Conservation (phyloP, 2,888 invertebrate species). For the Eledone cirrhosa region DNA sequence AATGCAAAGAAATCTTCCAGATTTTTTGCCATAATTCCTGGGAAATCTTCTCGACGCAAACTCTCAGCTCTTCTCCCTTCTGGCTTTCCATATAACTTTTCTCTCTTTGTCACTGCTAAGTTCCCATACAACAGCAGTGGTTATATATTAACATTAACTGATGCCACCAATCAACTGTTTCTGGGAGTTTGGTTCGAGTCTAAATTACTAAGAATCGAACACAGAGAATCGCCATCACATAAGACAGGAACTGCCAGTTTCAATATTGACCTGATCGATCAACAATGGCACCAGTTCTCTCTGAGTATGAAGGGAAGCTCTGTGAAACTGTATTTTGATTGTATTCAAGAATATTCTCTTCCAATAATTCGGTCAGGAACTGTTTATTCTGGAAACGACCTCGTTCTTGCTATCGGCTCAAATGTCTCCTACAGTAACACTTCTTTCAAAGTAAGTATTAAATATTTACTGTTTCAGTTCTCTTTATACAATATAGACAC, state of each 20-base stretch:
- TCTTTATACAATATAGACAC: too few relatives aligned
- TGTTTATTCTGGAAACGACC: too few relatives aligned
- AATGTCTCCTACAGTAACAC: too few relatives aligned
- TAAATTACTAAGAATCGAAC: neutral
- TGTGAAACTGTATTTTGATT: conserved; percentile 51
- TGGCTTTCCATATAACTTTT: neutral
- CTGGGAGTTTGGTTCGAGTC: neutral
- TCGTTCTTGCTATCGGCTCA: too few relatives aligned
- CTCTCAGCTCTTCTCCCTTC: neutral
- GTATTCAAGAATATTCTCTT: conserved; percentile 35
- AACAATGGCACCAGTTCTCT: conserved; percentile 53
- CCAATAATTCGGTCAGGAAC: too few relatives aligned
- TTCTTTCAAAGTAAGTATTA: too few relatives aligned
- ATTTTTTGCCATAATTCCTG: too few relatives aligned
- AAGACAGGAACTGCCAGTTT: conserved; percentile 33
- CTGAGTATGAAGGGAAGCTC: conserved; percentile 44
- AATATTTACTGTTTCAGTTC: too few relatives aligned
- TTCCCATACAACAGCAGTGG: neutral
- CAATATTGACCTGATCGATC: conserved; percentile 43
- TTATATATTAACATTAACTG: neutral
- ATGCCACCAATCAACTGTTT: neutral
- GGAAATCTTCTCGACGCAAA: too few relatives aligned
- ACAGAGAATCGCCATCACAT: neutral
- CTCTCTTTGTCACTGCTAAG: neutral
- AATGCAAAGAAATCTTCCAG: too few relatives aligned